Percentiles rank a stretch among this genome's conserved stretches.
These are phyloP conservation scores for Sebastes oblongus DNA, from an alignment of 2,797 vertebrate species.

Conservation along the genomic window DNA sequence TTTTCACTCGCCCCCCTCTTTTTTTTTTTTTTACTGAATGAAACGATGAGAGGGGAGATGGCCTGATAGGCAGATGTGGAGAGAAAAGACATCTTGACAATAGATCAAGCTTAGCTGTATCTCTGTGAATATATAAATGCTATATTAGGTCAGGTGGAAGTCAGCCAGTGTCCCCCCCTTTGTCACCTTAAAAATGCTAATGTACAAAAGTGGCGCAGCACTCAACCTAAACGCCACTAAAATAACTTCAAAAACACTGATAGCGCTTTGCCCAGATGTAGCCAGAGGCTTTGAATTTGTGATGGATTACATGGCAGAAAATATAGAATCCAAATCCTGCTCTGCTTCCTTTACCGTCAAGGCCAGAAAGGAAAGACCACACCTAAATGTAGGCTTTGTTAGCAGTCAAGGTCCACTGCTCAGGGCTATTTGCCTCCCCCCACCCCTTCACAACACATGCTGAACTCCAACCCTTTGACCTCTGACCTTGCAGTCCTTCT, in stretches of 20 bases:
- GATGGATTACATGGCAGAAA: not conserved
- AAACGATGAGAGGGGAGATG: conserved; percentile 46
- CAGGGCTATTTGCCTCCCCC: conserved; percentile 14
- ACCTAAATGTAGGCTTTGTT: conserved; percentile 44
- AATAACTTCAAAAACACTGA: not conserved
- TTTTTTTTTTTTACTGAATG: conserved; percentile 6
- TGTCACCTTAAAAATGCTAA: conserved; percentile 48
- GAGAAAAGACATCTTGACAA: conserved; percentile 67
- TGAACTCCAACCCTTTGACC: conserved; percentile 46
- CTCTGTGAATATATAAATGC: conserved; percentile 68
- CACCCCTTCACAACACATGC: not conserved
- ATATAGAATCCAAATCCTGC: not conserved
- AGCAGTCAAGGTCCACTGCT: conserved; percentile 54
- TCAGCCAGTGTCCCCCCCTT: conserved; percentile 45
- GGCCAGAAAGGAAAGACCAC: not conserved
- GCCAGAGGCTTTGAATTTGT: not conserved
- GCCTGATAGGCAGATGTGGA: conserved; percentile 64
- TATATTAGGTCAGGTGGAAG: conserved; percentile 65
- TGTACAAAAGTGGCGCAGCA: not conserved
- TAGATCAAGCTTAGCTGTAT: conserved; percentile 43
- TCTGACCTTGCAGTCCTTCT: conserved; percentile 47
- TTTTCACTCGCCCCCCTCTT: not conserved
- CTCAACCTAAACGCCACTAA: not conserved
- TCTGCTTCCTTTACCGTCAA: not conserved
- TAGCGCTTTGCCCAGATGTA: not conserved